phyloP scores from a whole-genome alignment of 2,113 vertebrate species.

The Hippocampus barbouri region DNA sequence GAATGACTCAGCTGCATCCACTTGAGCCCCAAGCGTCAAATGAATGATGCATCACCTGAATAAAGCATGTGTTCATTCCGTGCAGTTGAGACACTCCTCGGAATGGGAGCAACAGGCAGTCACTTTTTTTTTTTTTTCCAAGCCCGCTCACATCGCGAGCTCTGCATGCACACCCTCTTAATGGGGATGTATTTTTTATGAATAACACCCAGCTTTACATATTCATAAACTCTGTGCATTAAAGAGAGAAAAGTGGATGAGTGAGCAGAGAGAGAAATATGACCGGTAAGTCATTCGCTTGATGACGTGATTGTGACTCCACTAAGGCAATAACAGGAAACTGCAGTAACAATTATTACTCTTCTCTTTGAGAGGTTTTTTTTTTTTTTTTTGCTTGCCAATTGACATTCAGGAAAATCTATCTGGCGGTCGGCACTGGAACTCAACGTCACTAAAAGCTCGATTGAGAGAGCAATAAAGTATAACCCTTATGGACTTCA shows the following conservation, averaged over 20 bases:
- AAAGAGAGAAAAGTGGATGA: not conserved
- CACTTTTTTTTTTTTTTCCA: not conserved
- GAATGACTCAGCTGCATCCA: constrained; percentile 62
- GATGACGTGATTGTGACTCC: constrained; percentile 10
- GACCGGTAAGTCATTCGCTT: constrained; percentile 16
- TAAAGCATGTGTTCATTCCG: constrained; percentile 39
- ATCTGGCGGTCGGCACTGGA: too few species aligned
- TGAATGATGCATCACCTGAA: constrained; percentile 55
- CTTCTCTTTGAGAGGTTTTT: not conserved
- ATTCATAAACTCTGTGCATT: constrained; percentile 48
- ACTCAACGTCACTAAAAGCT: too few species aligned
- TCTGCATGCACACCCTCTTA: constrained; percentile 8
- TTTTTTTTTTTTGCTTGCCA: not conserved
- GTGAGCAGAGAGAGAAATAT: constrained; percentile 5
- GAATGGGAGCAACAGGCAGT: constrained; percentile 22
- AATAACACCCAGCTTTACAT: constrained; percentile 46
- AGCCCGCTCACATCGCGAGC: not conserved
- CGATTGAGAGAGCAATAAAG: too few species aligned
- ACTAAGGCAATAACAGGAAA: constrained; percentile 12
- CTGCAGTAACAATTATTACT: not conserved
- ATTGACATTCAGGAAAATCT: too few species aligned
- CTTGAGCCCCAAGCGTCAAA: constrained; percentile 42
- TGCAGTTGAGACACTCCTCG: constrained; percentile 49
- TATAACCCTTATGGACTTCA: too few species aligned
- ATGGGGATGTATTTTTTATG: constrained; percentile 47